Conservation (phyloP, 2,797 vertebrate genomes). For the Sebastes itinus region DNA sequence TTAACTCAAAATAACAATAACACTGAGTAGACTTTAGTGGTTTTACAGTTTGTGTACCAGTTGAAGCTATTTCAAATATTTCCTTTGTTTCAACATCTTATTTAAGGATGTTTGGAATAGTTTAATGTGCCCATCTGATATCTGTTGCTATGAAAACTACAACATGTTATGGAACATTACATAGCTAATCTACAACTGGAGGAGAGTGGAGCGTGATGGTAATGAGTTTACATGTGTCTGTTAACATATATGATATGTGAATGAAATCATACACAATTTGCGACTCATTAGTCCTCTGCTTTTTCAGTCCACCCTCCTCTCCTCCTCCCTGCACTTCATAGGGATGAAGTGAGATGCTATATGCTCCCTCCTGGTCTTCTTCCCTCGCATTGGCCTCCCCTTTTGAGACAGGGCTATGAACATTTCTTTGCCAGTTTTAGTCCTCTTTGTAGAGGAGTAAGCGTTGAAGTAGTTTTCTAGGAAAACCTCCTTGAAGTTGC, state of each 20-base stretch:
- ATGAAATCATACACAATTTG: constrained; percentile 21
- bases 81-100: constrained; percentile 10
- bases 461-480: constrained; percentile 98
- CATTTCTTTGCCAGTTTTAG: constrained; percentile 91
- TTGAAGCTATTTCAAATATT: constrained; percentile 28
- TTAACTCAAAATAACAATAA: constrained; percentile 55
- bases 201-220: constrained; percentile 41
- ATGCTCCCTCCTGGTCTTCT: constrained; percentile 93
- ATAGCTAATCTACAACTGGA: constrained; percentile 35
- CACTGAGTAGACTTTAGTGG: constrained; percentile 22
- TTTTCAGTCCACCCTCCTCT: constrained; percentile 75
- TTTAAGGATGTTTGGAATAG: background rate
- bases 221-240: constrained; percentile 53
- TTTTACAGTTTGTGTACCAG: constrained; percentile 20
- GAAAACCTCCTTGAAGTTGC: constrained; percentile 98
- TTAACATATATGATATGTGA: constrained; percentile 49
- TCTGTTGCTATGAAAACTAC: constrained; percentile 16
- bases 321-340: constrained; percentile 91
- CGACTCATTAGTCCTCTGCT: constrained; percentile 1
- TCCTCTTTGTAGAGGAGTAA: constrained; percentile 95
- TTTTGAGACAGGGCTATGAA: constrained; percentile 96
- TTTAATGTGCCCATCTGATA: constrained; percentile 13
- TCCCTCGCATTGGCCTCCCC: constrained; percentile 90
- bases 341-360: constrained; percentile 96
- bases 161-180: constrained; percentile 27